Conservation (phyloP, 1,140 invertebrate genomes). For the Glomeris maerens region DNA sequence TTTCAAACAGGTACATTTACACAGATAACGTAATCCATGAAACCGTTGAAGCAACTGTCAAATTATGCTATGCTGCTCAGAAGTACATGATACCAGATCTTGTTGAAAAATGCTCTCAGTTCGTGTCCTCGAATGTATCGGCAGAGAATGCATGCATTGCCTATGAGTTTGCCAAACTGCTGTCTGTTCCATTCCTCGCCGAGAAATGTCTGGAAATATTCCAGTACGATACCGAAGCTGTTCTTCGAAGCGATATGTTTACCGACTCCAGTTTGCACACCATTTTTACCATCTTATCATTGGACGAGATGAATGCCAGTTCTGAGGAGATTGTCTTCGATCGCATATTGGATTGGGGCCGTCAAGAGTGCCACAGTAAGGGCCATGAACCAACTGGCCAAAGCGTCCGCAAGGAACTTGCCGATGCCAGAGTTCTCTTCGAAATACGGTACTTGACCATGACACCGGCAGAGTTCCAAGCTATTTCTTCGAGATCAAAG, state of each 20-base stretch:
- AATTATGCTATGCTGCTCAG: conserved; percentile 70
- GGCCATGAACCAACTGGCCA: conserved; percentile 17
- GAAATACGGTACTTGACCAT: conserved; percentile 47
- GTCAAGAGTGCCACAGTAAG: conserved; percentile 25
- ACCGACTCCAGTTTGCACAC: conserved; percentile 56
- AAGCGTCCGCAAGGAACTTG: conserved; percentile 22
- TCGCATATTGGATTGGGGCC: conserved; percentile 50
- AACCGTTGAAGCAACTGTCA: too few relatives aligned
- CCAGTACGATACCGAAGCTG: conserved; percentile 41
- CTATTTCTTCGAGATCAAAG: conserved; percentile 52
- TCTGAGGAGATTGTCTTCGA: conserved; percentile 60
- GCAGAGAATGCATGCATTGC: conserved; percentile 61
- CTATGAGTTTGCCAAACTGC: conserved; percentile 68
- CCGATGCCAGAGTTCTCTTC: conserved; percentile 8
- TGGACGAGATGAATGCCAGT: conserved; percentile 48
- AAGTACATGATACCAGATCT: conserved; percentile 72
- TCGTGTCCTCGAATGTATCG: conserved; percentile 59
- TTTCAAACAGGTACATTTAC: conserved; percentile 62
- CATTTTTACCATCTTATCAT: conserved; percentile 46
- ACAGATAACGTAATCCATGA: conserved; percentile 59
- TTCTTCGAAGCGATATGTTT: conserved; percentile 55
- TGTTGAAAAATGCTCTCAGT: conserved; percentile 61
- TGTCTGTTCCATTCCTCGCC: conserved; percentile 62
- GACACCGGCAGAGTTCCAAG: conserved; percentile 60
- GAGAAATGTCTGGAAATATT: conserved; percentile 57